Evolutionary conservation across 2,888 invertebrate genomes (phyloP), one percentile per base, ranked within the genome.

Genomic region (Campoletis raptor): DNA sequence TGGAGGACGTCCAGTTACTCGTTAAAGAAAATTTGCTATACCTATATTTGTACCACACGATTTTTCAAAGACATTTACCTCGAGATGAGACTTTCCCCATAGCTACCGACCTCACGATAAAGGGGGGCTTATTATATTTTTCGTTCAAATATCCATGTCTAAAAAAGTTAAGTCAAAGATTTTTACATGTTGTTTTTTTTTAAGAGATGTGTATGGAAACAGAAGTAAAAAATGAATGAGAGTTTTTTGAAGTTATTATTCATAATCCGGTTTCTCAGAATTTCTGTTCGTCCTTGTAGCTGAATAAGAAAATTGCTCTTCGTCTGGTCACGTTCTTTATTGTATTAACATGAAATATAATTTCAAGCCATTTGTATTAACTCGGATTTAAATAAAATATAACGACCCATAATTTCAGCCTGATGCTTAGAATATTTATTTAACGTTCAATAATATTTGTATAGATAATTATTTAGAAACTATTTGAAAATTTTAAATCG

Each of bases 251-350:
- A 8, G 24, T 79, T 69, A 18, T 77, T 48, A 37, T 69, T 57
- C 70, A 18, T 45, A 37, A 73, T 48, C 79, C 54, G 67, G 73
- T 83, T 73, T 67, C n/a, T 24, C 37, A n/a, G 15, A 45, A 36
- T 73, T 73, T 64, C 45, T 15, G 15, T 52, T 66, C 24, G 78
- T 73, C 73, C 77, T 77, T 77, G 64, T n/a, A 12, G 69, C 24
- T 52, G 24, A 52, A 40, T 70, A 40, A 83, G 70, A 24, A 73
- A 37, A 61, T 64, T 24, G 70, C n/a, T 83, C 70, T 42, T 48
- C 52, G 73, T 81, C 37, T 61, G 45, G 70, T 70, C 69, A 72
- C 69, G 70, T 83, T 64, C 57, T n/a, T 67, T n/a, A 54, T 74
- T 52, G 73, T 73, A 52, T 57, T 5, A 57, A 57, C 12, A 24